Percentiles rank a stretch among this genome's conserved stretches.
phyloP scores from a whole-genome alignment of 2,888 invertebrate species.

The Mesorhabditis belari region DNA sequence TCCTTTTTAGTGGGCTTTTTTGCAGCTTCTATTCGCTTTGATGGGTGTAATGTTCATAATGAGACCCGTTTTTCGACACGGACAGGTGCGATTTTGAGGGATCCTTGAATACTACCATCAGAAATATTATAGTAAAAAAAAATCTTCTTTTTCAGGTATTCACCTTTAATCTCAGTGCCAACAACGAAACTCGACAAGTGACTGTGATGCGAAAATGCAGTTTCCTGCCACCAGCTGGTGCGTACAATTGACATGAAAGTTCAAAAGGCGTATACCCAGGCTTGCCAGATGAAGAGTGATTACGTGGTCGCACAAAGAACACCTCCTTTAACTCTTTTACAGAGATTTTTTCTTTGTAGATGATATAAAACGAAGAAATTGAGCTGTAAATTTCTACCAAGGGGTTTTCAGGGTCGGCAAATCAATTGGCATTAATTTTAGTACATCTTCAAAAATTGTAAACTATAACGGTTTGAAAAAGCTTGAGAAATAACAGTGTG shows the following conservation, averaged over 20 bases:
- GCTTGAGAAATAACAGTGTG: neutral
- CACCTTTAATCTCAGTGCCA: slow-evolving; percentile 41
- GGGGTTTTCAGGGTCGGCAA: too few relatives aligned
- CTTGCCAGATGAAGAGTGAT: too few relatives aligned
- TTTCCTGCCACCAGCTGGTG: slow-evolving; percentile 36
- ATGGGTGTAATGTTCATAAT: slow-evolving; percentile 40
- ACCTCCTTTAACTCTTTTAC: neutral
- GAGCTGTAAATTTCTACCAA: neutral
- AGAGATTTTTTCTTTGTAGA: neutral
- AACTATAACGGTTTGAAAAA: too few relatives aligned
- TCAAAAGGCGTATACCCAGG: neutral
- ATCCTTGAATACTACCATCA: neutral
- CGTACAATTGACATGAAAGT: neutral
- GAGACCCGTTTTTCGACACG: slow-evolving; percentile 49
- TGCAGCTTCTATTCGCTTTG: slow-evolving; percentile 38
- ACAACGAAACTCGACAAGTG: slow-evolving; percentile 27
- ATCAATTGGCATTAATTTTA: too few relatives aligned
- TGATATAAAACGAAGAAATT: slow-evolving; percentile 3
- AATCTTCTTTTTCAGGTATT: slow-evolving; percentile 20
- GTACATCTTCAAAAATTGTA: too few relatives aligned
- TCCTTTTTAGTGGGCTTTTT: slow-evolving; percentile 35
- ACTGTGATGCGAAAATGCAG: slow-evolving; percentile 36
- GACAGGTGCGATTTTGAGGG: slow-evolving; percentile 14
- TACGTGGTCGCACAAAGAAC: too few relatives aligned
- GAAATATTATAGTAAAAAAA: neutral